A percentile compares a stretch with the other conserved stretches of the same genome.
Conservation (phyloP, 2,797 vertebrate genomes). For the Botia kubotai region DNA sequence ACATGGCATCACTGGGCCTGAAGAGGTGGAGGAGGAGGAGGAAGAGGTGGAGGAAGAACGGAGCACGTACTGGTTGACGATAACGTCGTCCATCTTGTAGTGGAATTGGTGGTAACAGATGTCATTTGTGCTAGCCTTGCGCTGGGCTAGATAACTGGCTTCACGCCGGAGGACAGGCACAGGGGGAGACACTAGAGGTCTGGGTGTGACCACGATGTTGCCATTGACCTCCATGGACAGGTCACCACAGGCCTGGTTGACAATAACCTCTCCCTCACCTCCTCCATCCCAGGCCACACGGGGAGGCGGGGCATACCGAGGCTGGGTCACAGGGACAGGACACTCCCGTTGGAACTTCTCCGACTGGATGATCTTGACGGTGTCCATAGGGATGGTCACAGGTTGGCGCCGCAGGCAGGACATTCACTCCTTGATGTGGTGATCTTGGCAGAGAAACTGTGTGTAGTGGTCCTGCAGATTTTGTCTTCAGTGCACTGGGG, state of each 20-base stretch:
- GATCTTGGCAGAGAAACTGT: constrained; percentile 41
- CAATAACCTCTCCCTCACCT: constrained; percentile 95
- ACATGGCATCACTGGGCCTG: constrained; percentile 81
- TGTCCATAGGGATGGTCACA: constrained; percentile 98
- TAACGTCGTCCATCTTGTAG: constrained; percentile 95
- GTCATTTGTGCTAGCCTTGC: constrained; percentile 83
- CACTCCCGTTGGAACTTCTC: constrained; percentile 96
- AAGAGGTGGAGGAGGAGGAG: constrained; percentile 74
- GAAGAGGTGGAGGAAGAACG: constrained; percentile 81
- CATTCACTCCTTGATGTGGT: constrained; percentile 76
- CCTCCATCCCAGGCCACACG: constrained; percentile 93
- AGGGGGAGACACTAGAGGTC: constrained; percentile 75
- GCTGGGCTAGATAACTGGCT: constrained; percentile 77
- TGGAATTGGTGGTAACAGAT: constrained; percentile 96
- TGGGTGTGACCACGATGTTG: constrained; percentile 64
- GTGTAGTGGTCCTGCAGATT: constrained; percentile 40
- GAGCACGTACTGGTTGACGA: constrained; percentile 95
- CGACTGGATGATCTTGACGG: constrained; percentile 96
- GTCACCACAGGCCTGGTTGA: constrained; percentile 96
- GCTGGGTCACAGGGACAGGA: constrained; percentile 84
- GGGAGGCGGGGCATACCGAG: constrained; percentile 85
- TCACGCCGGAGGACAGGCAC: constrained; percentile 79
- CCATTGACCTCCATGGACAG: constrained; percentile 83
- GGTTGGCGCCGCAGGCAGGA: constrained; percentile 97
- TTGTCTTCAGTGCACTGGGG: constrained; percentile 38